Base-by-base conservation (phyloP, 2,888 invertebrate genomes). In the Meganola albula region DNA sequence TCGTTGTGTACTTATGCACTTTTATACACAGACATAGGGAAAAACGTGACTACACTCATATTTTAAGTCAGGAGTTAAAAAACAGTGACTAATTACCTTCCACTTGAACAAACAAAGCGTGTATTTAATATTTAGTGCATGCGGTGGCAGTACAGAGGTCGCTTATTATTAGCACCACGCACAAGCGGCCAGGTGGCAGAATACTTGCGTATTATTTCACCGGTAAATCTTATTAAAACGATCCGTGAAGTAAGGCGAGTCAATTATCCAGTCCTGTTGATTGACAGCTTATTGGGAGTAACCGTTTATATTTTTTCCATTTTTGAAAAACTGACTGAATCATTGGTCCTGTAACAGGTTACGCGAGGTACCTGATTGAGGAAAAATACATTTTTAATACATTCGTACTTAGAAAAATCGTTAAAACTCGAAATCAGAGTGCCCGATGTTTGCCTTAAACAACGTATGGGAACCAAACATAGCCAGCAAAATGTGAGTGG, bases 131-230 rank as follows among this genome's bases (percentile, higher is more conserved):
- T 37, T 26, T 38, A 41, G 44, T 51, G 40, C 42, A 30, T 26
- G 31, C 23, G 27, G 10, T 24, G 33, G 27, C 38, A 43, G 39
- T 31, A 34, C 40, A 48, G 52, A 48, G 57, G 51, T 57, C 48
- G 53, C 53, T 44, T 74, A 73, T 70, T 71, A 74, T 72, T 62
- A 68, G 68, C 66, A 53, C 57, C 63, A 61, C 60, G 44, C 42
- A 40, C 47, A n/a, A n/a, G n/a, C n/a, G n/a, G 60, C 74, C 76
- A 75, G 51, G 51, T 58, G 49, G 52, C 44, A 31, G 44, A 52
- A 38, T 30, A 35, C 37, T 54, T 43, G 38, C 27, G 44, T n/a
- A n/a, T 58, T 57, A 57, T 58, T 60, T 58, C 41, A 58, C 47
- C 55, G 39, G 54, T 58, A 61, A 68, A 65, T 63, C 51, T 59